Percentiles rank a stretch among this genome's conserved stretches.
Evolutionary conservation across 2,888 invertebrate species (phyloP).

Genomic region (Invenusta paracnida): DNA sequence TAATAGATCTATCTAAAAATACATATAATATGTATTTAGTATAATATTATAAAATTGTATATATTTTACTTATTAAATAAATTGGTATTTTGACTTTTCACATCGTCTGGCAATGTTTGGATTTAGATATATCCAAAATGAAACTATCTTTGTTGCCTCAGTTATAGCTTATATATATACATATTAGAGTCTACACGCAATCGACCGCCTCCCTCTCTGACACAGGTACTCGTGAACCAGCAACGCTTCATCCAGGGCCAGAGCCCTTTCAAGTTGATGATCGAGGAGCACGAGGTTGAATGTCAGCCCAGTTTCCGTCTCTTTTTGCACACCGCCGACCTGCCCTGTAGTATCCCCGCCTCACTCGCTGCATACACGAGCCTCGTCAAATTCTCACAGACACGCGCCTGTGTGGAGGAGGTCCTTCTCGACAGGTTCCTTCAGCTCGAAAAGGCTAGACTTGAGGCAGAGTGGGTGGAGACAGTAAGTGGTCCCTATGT

Average conservation of each 20-base stretch:
- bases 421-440: conserved; percentile 57
- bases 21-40: no score
- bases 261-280: conserved; percentile 57
- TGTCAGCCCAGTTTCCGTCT: conserved; percentile 59
- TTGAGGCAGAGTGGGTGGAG: conserved; percentile 54
- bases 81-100: no score
- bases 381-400: conserved; percentile 56
- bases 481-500: conserved; percentile 11
- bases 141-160: no score
- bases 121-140: no score
- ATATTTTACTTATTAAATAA: no score
- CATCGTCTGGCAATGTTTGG: no score
- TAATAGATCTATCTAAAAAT: no score
- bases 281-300: conserved; percentile 60
- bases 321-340: conserved; percentile 57
- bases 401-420: conserved; percentile 54
- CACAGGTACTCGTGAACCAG: conserved; percentile 53
- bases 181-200: background rate
- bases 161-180: no score
- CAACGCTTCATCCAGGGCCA: conserved; percentile 54
- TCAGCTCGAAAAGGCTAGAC: conserved; percentile 56
- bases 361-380: conserved; percentile 55
- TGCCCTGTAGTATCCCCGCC: conserved; percentile 51
- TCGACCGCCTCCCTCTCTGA: conserved; percentile 48
- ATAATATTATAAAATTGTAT: no score